Percentiles rank a stretch among this genome's conserved stretches.
Conservation (phyloP, 2,797 vertebrate species). For the Gymnocypris eckloni region DNA sequence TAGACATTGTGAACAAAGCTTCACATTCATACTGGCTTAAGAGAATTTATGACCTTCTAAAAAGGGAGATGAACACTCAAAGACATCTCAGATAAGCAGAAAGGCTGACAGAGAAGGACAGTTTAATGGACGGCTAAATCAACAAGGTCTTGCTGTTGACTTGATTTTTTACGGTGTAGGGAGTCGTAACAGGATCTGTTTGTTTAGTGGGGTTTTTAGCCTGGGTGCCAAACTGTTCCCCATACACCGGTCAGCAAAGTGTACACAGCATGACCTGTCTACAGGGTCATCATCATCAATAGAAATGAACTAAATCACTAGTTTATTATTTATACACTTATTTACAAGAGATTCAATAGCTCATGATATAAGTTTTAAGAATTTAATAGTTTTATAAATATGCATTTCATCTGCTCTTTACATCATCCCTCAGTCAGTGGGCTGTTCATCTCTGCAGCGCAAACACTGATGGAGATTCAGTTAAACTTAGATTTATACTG, state of each 20-base stretch:
- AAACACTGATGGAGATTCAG: not conserved
- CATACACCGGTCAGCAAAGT: constrained; percentile 1
- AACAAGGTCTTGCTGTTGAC: constrained; percentile 19
- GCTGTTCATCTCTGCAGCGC: not conserved
- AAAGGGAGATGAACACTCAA: constrained; percentile 28
- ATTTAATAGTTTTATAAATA: not conserved
- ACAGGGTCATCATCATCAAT: constrained; percentile 9
- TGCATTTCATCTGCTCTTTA: not conserved
- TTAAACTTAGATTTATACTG: not conserved
- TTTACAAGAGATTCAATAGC: not conserved
- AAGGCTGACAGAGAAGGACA: constrained; percentile 12
- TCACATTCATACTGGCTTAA: not conserved
- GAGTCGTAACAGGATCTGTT: constrained; percentile 31
- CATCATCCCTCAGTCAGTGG: not conserved
- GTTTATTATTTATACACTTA: not conserved
- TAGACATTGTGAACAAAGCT: not conserved
- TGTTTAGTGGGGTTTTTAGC: constrained; percentile 15
- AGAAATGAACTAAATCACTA: not conserved
- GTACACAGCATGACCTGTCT: not conserved
- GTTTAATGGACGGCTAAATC: constrained; percentile 36
- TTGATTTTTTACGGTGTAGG: constrained; percentile 13
- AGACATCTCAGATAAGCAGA: constrained; percentile 33
- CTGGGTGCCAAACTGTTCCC: constrained; percentile 25
- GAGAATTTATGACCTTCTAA: constrained; percentile 22
- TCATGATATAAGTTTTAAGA: not conserved